Percentiles rank a stretch among this genome's conserved stretches.
Conservation (phyloP, 1,140 invertebrate species). For the Drosophila persimilis region DNA sequence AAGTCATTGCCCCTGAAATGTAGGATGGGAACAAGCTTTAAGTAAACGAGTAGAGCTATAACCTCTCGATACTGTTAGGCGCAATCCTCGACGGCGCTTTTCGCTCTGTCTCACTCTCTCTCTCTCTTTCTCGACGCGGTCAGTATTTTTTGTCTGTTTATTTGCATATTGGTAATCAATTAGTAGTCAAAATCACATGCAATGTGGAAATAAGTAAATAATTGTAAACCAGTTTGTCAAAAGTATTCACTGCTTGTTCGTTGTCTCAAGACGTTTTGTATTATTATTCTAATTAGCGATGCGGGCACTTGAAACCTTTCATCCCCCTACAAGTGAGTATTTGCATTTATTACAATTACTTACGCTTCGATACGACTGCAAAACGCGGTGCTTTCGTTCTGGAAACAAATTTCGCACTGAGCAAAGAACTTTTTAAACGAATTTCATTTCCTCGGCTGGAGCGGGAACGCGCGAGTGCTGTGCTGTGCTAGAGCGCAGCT, state of each 20-base stretch:
- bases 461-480: conserved; percentile 1
- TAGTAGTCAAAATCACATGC: conserved; percentile 13
- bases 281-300: conserved; percentile 20
- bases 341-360: conserved; percentile 29
- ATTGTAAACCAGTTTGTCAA: conserved; percentile 42
- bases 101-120: no score
- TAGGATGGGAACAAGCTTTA: no score
- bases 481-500: conserved; percentile 10
- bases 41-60: no score
- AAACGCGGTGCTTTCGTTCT: conserved; percentile 26
- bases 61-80: not conserved
- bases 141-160: not conserved
- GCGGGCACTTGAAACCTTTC: not conserved
- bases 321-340: not conserved
- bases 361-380: not conserved
- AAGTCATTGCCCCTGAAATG: conserved; percentile 17
- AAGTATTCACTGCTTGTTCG: not conserved
- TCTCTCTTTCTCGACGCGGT: not conserved
- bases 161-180: conserved; percentile 16
- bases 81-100: not conserved
- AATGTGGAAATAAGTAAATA: conserved; percentile 3
- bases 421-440: conserved; percentile 34
- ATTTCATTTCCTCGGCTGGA: conserved; percentile 13
- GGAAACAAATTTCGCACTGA: conserved; percentile 41
- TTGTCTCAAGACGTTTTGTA: not conserved